Percentiles rank a stretch among this genome's conserved stretches.
These are phyloP conservation scores for Danionella dracula DNA, from an alignment of 2,797 vertebrate species.

Conservation along the genomic window DNA sequence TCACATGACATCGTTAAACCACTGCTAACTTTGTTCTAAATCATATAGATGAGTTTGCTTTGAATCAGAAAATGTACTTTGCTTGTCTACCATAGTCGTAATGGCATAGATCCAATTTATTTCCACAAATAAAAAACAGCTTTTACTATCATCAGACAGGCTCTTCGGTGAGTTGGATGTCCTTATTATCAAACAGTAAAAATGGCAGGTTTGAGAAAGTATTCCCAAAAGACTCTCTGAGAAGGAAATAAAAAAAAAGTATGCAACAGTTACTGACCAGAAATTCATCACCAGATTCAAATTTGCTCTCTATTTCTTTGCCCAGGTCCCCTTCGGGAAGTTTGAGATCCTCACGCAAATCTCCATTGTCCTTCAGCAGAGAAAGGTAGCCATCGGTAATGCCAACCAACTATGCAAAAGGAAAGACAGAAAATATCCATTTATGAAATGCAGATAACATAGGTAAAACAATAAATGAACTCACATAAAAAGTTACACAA, in stretches of 20 bases:
- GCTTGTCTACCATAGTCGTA: too few species aligned
- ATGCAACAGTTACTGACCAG: constrained; percentile 60
- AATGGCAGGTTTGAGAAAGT: too few species aligned
- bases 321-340: constrained; percentile 80
- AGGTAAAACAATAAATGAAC: not conserved
- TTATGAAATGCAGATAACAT: not conserved
- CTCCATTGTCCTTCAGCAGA: constrained; percentile 78
- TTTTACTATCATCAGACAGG: too few species aligned
- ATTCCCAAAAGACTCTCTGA: too few species aligned
- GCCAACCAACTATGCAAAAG: constrained; percentile 68
- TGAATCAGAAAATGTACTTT: too few species aligned
- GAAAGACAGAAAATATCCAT: not conserved
- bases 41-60: too few species aligned
- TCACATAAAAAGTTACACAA: not conserved
- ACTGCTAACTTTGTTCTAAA: too few species aligned
- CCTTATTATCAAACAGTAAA: too few species aligned
- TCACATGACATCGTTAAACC: too few species aligned
- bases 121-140: too few species aligned
- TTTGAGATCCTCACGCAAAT: constrained; percentile 82
- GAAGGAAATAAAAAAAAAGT: not conserved
- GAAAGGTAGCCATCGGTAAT: constrained; percentile 77
- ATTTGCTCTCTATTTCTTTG: constrained; percentile 78
- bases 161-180: too few species aligned
- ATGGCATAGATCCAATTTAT: too few species aligned
- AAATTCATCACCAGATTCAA: constrained; percentile 70